A percentile compares a stretch with the other conserved stretches of the same genome.
Conservation (phyloP, 2,113 vertebrate species). For the Stigmatopora nigra region DNA sequence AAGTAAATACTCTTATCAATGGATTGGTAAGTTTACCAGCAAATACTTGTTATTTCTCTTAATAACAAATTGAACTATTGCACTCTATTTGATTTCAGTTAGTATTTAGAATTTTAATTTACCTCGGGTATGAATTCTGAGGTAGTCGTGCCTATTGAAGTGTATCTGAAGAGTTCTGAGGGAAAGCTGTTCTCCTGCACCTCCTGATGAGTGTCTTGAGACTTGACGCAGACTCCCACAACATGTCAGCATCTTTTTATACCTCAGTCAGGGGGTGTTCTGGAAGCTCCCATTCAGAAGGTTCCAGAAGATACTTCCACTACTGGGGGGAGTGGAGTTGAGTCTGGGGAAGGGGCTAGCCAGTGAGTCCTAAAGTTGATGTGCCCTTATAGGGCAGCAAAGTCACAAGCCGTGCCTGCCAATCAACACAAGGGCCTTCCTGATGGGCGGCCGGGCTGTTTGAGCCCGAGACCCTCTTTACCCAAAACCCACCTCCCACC, state of each 20-base stretch:
- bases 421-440: conserved; percentile 56
- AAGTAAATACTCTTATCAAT: neutral
- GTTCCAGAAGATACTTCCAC: conserved; percentile 66
- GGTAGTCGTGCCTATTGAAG: conserved; percentile 7
- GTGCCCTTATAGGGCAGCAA: conserved; percentile 69
- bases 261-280: conserved; percentile 56
- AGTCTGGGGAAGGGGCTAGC: conserved; percentile 11
- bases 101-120: conserved; percentile 48
- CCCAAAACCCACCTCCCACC: neutral
- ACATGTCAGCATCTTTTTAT: conserved; percentile 62
- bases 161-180: conserved; percentile 25
- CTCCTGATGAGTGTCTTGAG: conserved; percentile 27
- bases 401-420: conserved; percentile 71
- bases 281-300: conserved; percentile 65
- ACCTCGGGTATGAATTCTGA: conserved; percentile 39
- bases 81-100: neutral
- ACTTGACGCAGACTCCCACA: conserved; percentile 26
- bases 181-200: conserved; percentile 1
- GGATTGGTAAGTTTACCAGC: neutral
- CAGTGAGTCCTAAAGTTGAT: conserved; percentile 47
- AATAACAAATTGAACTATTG: neutral
- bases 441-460: conserved; percentile 43
- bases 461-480: conserved; percentile 17
- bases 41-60: neutral
- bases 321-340: conserved; percentile 23